phyloP scores from a whole-genome alignment of 2,888 invertebrate genomes.

The Eupithecia pulchellata region DNA sequence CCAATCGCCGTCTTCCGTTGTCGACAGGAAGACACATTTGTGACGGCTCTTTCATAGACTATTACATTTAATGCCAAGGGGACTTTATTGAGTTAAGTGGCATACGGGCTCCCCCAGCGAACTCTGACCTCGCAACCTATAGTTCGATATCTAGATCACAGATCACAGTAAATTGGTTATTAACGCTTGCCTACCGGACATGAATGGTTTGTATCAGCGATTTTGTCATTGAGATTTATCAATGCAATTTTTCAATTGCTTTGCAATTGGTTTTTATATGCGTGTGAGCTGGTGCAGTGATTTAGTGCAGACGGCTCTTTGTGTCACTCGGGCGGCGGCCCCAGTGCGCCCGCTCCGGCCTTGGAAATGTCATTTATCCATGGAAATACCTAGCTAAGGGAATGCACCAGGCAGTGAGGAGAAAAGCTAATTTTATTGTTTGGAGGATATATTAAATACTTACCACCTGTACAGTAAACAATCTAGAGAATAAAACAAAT shows the following conservation, averaged over 20 bases:
- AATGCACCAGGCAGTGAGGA: too few relatives aligned
- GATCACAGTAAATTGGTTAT: slow-evolving; percentile 56
- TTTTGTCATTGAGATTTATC: slow-evolving; percentile 75
- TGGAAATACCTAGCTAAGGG: background rate
- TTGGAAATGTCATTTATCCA: background rate
- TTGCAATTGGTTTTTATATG: slow-evolving; percentile 55
- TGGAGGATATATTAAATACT: too few relatives aligned
- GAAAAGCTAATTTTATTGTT: too few relatives aligned
- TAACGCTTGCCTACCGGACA: slow-evolving; percentile 73
- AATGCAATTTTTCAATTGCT: slow-evolving; percentile 61
- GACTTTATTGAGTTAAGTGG: slow-evolving; percentile 83
- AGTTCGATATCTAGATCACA: slow-evolving; percentile 41
- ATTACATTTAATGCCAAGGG: slow-evolving; percentile 83
- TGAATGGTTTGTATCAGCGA: slow-evolving; percentile 74
- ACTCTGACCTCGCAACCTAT: slow-evolving; percentile 56
- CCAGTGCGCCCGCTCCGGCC: background rate
- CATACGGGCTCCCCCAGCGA: slow-evolving; percentile 72
- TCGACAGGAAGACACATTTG: slow-evolving; percentile 78
- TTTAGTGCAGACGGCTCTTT: slow-evolving; percentile 21
- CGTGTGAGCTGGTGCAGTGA: slow-evolving; percentile 47
- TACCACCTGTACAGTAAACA: too few relatives aligned
- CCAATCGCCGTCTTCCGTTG: slow-evolving; percentile 84
- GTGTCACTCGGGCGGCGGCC: background rate
- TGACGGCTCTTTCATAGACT: slow-evolving; percentile 77
- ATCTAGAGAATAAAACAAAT: too few relatives aligned